Evolutionary conservation across 2,797 vertebrate species (phyloP), one percentile per base, ranked within the genome.

Genomic region (Alca torda): DNA sequence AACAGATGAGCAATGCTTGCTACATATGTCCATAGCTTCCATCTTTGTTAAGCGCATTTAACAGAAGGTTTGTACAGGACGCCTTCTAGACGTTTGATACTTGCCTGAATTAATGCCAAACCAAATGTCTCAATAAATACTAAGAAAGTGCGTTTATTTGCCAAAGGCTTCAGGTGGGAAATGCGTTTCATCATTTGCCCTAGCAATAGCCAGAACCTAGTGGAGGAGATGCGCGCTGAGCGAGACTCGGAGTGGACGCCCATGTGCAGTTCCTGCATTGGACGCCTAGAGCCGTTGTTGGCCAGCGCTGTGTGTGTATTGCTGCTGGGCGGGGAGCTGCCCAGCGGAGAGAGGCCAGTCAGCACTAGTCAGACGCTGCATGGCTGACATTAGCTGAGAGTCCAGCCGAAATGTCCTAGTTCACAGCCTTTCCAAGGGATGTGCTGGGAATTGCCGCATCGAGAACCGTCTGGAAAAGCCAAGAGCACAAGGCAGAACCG

Each of bases 1-100:
- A 39, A 10, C 21, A 16, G 10, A 1, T 0, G n/a, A 53, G 33
- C 64, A 31, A 1, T 2, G 1, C 10, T 77, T 35, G 11, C 45
- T 28, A 1, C 0, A 0, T 21, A 41, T 76, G 8, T 35, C 56
- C 5, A 0, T 21, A 48, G 21, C 21, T 5, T 4, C 4, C 9
- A 7, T 4, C 28, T 76, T 65, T 33, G 15, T 4, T 2, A 30
- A 61, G 15, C 19, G 9, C 31, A 4, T 12, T 69, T 12, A 10
- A 21, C 0, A 1, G 26, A 37, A 56, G 9, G 15, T 39, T 84
- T 51, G 24, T 24, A 10, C 5, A 10, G 15, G 50, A 41, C 0
- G 0, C 2, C 51, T 74, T 54, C 48, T 35, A 45, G 28, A 31
- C 0, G 2, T 54, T 43, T 43, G 59, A 13, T 13, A 5, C 13